Base-by-base conservation (phyloP, 1,140 invertebrate species). In the Drosophila guanche region DNA sequence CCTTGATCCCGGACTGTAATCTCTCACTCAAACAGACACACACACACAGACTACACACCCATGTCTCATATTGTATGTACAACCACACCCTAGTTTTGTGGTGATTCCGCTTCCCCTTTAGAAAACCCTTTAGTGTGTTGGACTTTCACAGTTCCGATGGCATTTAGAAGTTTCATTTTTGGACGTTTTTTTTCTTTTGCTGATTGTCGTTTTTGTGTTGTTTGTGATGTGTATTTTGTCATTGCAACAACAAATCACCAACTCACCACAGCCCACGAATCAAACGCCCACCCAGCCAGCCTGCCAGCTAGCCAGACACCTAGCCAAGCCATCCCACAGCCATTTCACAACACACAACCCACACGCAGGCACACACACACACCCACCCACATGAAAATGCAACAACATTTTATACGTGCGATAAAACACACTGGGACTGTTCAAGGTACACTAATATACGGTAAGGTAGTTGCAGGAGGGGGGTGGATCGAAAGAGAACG, bases 101-200 rank as follows among this genome's bases (percentile, higher is more conserved):
- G 62, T 47, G 62, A 68, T 67, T 50, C 42, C 42, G n/a, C 23
- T 16, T 6, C 40, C 50, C 27, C 20, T 41, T 37, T 54, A 46
- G 41, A 4, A 4, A 4, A 4, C 4, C 4, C 10, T 14, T 42
- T 29, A 27, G 16, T 37, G 16, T 37, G 29, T 46, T 27, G 22
- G 8, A 58, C 27, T 58, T 33, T 58, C 50, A 59, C 59, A 71
- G 59, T 70, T 76, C 57, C 33, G 46, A 43, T 52, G 75, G 51
- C 55, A 59, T 70, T 75, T 75, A 45, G 29, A 56, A 74, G 58
- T 76, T 70, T 47, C 67, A 54, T 57, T 71, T 63, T 43, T 27
- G 56, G 58, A 45, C 54, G 33, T 57, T 71, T 55, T 20, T 20
- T 20, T 54, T 37, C 48, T 54, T 75, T 33, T n/a, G 55, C 56